phyloP scores from a whole-genome alignment of 2,113 vertebrate genomes.

The Elanoides forficatus region DNA sequence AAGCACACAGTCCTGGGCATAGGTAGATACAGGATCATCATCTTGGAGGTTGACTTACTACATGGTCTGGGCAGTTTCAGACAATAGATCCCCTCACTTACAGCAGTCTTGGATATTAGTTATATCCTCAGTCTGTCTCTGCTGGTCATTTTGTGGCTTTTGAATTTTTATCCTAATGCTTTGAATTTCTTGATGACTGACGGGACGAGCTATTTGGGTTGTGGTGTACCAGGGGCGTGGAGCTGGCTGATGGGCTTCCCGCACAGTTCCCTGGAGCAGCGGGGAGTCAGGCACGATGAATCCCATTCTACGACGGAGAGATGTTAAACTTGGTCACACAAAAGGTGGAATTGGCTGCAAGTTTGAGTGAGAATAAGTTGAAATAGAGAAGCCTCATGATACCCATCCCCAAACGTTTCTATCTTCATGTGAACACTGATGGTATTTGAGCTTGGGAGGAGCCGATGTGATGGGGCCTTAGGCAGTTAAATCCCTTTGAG shows the following conservation, averaged over 20 bases:
- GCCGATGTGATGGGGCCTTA: background rate
- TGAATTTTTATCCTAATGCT: background rate
- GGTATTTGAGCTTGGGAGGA: background rate
- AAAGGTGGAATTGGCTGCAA: background rate
- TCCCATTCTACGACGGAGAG: background rate
- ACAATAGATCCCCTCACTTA: background rate
- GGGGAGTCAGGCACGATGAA: background rate
- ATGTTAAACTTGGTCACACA: background rate
- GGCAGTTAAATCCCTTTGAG: background rate
- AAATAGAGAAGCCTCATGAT: background rate
- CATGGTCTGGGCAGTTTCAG: background rate
- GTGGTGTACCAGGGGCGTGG: background rate
- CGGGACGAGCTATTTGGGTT: accelerated
- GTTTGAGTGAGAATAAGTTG: background rate
- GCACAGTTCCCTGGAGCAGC: background rate
- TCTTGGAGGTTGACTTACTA: background rate
- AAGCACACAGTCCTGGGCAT: background rate
- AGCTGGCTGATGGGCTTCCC: background rate
- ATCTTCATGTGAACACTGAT: background rate
- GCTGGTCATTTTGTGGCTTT: background rate
- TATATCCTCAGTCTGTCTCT: background rate
- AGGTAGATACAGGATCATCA: background rate
- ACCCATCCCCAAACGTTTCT: background rate
- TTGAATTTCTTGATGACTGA: background rate
- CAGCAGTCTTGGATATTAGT: background rate